phyloP scores from a whole-genome alignment of 1,140 invertebrate genomes.

The Wiebesia pumilae region DNA sequence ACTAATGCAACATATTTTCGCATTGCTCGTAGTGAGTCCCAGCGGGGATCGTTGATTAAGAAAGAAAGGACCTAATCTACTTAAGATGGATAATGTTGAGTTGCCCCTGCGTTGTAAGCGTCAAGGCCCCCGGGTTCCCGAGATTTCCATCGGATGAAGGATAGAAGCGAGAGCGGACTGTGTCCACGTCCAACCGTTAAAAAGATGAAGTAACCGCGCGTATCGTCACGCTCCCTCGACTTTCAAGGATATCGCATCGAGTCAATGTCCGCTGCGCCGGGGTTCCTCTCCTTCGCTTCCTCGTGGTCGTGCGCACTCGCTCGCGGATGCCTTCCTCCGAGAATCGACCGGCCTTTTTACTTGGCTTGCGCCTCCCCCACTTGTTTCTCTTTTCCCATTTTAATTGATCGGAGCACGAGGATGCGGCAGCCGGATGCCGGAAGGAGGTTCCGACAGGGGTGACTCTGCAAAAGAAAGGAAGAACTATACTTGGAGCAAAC shows the following conservation, averaged over 20 bases:
- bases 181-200: neutral
- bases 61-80: neutral
- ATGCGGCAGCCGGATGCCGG: neutral
- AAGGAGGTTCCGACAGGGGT: neutral
- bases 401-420: neutral
- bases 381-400: neutral
- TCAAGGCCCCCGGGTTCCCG: too few species aligned
- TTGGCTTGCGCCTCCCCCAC: neutral
- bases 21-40: neutral
- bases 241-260: constrained; percentile 69
- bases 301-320: neutral
- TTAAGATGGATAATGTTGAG: neutral
- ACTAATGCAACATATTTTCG: neutral
- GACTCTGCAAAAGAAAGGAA: too few species aligned
- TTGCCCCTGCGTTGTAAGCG: too few species aligned
- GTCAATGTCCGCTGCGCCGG: constrained; percentile 62
- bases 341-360: neutral
- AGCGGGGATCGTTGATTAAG: neutral
- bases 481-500: too few species aligned
- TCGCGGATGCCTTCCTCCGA: neutral
- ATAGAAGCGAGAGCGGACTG: neutral
- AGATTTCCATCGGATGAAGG: neutral
- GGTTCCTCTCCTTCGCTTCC: neutral
- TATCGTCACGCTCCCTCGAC: constrained; percentile 65
- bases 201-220: constrained; percentile 51